phyloP scores from a whole-genome alignment of 2,888 invertebrate genomes.

The Apotomis turbidana region DNA sequence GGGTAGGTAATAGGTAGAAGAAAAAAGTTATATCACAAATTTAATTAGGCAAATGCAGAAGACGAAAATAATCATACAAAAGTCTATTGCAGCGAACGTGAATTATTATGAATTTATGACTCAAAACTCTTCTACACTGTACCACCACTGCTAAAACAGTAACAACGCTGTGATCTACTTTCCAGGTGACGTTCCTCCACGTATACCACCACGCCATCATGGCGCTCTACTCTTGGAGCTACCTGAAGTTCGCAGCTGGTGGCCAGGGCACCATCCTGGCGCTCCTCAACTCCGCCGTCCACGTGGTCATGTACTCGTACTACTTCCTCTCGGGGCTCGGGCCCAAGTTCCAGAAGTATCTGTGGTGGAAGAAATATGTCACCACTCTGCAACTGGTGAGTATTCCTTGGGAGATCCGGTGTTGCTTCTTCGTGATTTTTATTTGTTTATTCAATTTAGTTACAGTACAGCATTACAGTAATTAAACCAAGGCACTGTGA shows the following conservation, averaged over 20 bases:
- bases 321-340: conserved; percentile 91
- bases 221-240: conserved; percentile 91
- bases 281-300: conserved; percentile 89
- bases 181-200: conserved; percentile 94
- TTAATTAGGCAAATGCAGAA: too few relatives aligned
- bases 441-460: too few relatives aligned
- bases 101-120: too few relatives aligned
- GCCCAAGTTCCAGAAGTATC: conserved; percentile 88
- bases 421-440: too few relatives aligned
- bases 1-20: too few relatives aligned
- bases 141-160: neutral
- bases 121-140: too few relatives aligned
- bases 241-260: conserved; percentile 90
- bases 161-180: conserved; percentile 44
- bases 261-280: conserved; percentile 91
- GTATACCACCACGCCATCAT: conserved; percentile 94
- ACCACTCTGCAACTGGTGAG: conserved; percentile 91
- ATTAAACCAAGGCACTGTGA: too few relatives aligned
- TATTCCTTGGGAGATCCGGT: conserved; percentile 1
- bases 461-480: too few relatives aligned
- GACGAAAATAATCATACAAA: too few relatives aligned
- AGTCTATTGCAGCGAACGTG: too few relatives aligned
- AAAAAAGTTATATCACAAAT: too few relatives aligned
- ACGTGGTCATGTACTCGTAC: conserved; percentile 93
- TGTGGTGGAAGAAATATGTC: conserved; percentile 96